Evolutionary conservation across 1,140 invertebrate genomes (phyloP), one percentile per base, ranked within the genome.

Genomic region (Drosophila parabipectinata): DNA sequence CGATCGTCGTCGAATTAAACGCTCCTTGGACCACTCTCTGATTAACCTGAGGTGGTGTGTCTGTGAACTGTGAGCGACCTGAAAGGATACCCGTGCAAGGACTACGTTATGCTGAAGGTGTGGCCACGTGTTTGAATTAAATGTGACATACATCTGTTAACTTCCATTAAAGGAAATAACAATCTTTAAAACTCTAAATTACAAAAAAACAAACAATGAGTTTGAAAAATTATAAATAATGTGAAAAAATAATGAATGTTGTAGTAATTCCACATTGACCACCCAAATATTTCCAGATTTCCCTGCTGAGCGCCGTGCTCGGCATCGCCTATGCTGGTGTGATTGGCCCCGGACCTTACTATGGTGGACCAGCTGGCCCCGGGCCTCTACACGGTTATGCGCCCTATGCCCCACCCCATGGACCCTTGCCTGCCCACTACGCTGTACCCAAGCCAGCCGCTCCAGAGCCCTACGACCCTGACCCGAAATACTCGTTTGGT

Each of bases 401-500:
- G 0, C 66, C 68, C n/a, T 89, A 90, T 59, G 84, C 53, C 0
- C 73, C 80, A 2, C 76, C 63, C 12, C 71, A 59, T 24, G 85
- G 74, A 12, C 63, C 55, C 3, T 53, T 68, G 0, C 58, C 63
- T 15, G 79, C 14, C 2, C 79, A 84, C 3, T 91, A 84, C 53
- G 83, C 72, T 53, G 83, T 81, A 14, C 87, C 89, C 37, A 85
- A 88, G 56, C 84, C 83, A 1, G 73, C 51, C 1, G 93, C 92
- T 4, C 92, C 92, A 24, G 92, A 92, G n/a, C 92, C 93, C 30
- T 94, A 93, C 68, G 93, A 94, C 76, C 92, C 93, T 6, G 92
- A 93, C 62, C 93, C 93, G n/a, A 93, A 93, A 82, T 94, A 94
- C 81, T 92, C 91, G 53, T 94, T 93, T 81, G 93, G 93, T 24